Conservation (phyloP, 2,797 vertebrate genomes). For the Diceros bicornis region DNA sequence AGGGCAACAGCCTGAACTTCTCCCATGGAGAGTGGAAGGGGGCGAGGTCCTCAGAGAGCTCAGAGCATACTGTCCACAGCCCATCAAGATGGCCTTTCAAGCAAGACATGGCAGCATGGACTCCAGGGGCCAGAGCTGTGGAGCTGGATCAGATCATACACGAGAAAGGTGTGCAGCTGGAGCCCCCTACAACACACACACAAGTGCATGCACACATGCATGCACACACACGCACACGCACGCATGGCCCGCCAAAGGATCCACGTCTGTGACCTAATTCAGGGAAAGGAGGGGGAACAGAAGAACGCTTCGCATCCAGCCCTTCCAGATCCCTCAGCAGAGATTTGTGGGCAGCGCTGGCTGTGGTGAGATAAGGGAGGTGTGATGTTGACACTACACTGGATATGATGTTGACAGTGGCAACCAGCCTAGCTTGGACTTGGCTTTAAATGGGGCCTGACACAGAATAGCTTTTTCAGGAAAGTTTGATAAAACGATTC, state of each 20-base stretch:
- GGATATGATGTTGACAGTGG: background rate
- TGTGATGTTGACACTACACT: background rate
- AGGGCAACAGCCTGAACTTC: background rate
- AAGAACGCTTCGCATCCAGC: background rate
- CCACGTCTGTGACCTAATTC: background rate
- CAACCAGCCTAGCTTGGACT: background rate
- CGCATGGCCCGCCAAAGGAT: background rate
- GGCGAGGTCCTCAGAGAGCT: no score
- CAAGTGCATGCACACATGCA: background rate
- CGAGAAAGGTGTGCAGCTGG: background rate
- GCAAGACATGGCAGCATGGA: no score
- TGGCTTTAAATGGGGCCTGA: background rate
- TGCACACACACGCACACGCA: background rate
- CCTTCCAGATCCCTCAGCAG: no score
- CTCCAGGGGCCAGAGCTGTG: background rate
- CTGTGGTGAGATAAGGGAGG: fast-evolving
- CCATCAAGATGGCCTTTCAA: background rate
- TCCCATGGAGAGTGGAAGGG: background rate
- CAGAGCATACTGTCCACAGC: background rate
- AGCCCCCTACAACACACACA: no score
- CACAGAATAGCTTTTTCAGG: background rate
- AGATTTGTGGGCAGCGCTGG: no score
- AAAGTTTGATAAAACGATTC: background rate
- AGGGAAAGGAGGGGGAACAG: background rate
- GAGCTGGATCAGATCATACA: background rate